Conservation (phyloP, 2,888 invertebrate genomes). For the Tanaodytes sp. region DNA sequence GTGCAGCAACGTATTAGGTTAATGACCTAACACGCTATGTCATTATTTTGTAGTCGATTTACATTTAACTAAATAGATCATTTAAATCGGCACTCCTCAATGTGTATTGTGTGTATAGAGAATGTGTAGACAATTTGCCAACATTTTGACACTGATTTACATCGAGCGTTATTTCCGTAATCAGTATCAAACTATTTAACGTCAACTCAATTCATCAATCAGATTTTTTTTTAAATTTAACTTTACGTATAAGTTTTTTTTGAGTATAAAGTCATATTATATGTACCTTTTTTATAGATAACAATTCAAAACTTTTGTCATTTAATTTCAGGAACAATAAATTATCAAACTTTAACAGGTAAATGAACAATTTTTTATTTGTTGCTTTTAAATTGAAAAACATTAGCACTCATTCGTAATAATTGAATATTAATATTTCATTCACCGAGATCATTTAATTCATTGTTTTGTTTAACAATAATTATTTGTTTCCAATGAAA, state of each 20-base stretch:
- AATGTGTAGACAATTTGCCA: constrained; percentile 31
- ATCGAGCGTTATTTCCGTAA: constrained; percentile 11
- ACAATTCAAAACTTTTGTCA: constrained; percentile 39
- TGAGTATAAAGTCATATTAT: constrained; percentile 5
- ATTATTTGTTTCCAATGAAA: too few relatives aligned
- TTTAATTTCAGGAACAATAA: constrained; percentile 55
- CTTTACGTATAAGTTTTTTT: constrained; percentile 22
- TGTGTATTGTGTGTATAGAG: constrained; percentile 14
- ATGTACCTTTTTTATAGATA: constrained; percentile 9
- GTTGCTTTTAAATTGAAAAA: constrained; percentile 13
- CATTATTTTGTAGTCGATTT: not conserved
- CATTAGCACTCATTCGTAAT: not conserved
- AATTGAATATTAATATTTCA: too few relatives aligned
- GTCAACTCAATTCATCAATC: constrained; percentile 12
- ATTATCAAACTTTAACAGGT: constrained; percentile 55
- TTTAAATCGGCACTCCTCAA: constrained; percentile 35
- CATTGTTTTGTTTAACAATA: too few relatives aligned
- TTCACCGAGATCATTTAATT: not conserved
- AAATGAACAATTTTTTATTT: constrained; percentile 37
- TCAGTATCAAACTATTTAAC: constrained; percentile 7
- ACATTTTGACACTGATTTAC: constrained; percentile 10
- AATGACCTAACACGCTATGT: too few relatives aligned
- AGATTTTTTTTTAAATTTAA: constrained; percentile 1
- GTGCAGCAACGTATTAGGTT: too few relatives aligned
- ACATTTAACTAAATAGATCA: constrained; percentile 4